Evolutionary conservation across 2,888 invertebrate genomes (phyloP), one percentile per base, ranked within the genome.

Genomic region (Noctua fimbriata): DNA sequence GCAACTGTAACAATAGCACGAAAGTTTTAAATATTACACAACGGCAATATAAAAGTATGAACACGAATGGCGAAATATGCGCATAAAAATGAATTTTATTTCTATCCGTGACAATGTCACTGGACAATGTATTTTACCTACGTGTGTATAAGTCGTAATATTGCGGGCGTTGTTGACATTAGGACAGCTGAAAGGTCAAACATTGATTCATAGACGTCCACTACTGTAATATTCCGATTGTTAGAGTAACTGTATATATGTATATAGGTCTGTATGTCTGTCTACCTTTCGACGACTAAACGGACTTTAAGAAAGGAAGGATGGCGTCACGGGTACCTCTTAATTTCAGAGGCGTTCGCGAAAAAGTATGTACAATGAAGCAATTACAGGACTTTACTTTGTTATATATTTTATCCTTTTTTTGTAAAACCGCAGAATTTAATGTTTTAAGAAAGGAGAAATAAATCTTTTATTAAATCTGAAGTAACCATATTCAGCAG

Each of bases 61-160:
- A 73, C 36, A 36, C 52, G 52, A 81, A 73, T 55, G 41, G 41
- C 18, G 63, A 79, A 81, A 73, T 81, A 65, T 47, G 82, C 28
- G 82, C 73, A 55, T 65, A 47, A 73, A 81, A 65, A 63, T 73
- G 10, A 55, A 47, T 24, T 81, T 63, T 55, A 47, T 28, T 73
- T 36, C 0, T 12, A 18, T 36, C 18, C 36, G 28, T 18, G n/a
- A 41, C 63, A 52, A 18, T 52, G 32, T 28, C 44, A 5, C 32
- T 44, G 16, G 10, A n/a, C 24, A 77, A 60, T 70, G 14, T 41
- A 49, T 41, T 60, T 63, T 36, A 21, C 49, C 14, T 10, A 32
- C 21, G 44, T 21, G 28, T 72, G 21, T 65, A 21, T 2, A 21
- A 66, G 24, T 65, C n/a, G 41, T 60, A 80, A 80, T 41, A 9